phyloP scores from a whole-genome alignment of 1,140 invertebrate genomes.

The Nebria ingens region DNA sequence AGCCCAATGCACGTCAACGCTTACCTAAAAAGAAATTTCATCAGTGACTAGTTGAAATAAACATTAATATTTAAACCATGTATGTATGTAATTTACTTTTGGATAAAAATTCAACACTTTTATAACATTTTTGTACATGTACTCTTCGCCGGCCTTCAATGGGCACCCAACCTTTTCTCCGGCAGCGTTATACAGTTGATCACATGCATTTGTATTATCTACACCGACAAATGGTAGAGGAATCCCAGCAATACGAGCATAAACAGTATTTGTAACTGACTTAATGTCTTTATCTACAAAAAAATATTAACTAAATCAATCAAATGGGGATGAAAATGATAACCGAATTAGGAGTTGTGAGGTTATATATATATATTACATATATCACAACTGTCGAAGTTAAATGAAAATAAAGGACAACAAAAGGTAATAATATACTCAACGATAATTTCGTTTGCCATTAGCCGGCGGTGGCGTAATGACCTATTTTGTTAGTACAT shows the following conservation, averaged over 20 bases:
- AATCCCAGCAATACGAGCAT: constrained; percentile 26
- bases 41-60: not conserved
- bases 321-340: no score
- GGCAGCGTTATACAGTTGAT: constrained; percentile 28
- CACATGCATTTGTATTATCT: constrained; percentile 35
- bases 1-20: not conserved
- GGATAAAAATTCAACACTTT: constrained; percentile 35
- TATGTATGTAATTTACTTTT: constrained; percentile 28
- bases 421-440: no score
- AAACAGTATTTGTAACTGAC: constrained; percentile 27
- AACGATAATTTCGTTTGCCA: no score
- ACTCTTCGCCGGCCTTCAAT: constrained; percentile 30
- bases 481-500: no score
- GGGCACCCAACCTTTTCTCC: constrained; percentile 32
- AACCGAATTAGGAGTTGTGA: no score
- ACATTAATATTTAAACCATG: not conserved
- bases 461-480: no score
- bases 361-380: no score
- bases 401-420: no score
- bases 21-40: not conserved
- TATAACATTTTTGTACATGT: constrained; percentile 36
- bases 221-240: constrained; percentile 40
- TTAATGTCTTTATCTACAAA: not conserved
- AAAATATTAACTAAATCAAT: not conserved
- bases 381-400: no score